Evolutionary conservation across 1,140 invertebrate genomes (phyloP).

Genomic region (Cataglyphis hispanica): DNA sequence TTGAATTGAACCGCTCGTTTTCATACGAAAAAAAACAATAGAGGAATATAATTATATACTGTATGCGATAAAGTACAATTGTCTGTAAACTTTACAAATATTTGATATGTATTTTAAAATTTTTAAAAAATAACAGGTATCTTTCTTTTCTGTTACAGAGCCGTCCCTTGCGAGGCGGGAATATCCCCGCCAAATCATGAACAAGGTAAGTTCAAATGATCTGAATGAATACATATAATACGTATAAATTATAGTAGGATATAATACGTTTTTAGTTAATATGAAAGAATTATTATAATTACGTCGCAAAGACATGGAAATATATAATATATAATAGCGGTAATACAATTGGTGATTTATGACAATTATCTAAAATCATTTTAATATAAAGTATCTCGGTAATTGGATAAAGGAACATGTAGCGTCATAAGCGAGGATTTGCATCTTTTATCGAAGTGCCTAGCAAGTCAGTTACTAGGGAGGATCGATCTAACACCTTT

Average conservation of each 20-base stretch:
- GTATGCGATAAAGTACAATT: neutral
- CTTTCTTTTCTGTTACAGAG: slow-evolving; percentile 81
- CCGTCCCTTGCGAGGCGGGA: slow-evolving; percentile 82
- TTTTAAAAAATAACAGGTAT: neutral
- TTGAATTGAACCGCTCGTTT: neutral
- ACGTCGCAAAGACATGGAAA: neutral
- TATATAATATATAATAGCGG: neutral
- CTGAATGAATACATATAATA: neutral
- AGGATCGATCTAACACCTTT: slow-evolving; percentile 77
- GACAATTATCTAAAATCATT: neutral
- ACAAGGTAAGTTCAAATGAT: slow-evolving; percentile 81
- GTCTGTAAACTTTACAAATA: neutral
- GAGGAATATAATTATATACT: neutral
- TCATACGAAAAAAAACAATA: neutral
- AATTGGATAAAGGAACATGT: neutral
- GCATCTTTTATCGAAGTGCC: slow-evolving; percentile 46
- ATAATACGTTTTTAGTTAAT: neutral
- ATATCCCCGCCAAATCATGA: slow-evolving; percentile 86
- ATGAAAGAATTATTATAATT: neutral
- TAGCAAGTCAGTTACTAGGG: slow-evolving; percentile 75
- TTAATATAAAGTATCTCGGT: neutral
- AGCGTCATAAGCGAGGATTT: slow-evolving; percentile 35
- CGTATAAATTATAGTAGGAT: no score
- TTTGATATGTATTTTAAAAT: neutral
- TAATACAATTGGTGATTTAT: neutral